A percentile compares a stretch with the other conserved stretches of the same genome.
Evolutionary conservation across 2,113 vertebrate genomes (phyloP).

Genomic region (Lichenostomus cassidix): DNA sequence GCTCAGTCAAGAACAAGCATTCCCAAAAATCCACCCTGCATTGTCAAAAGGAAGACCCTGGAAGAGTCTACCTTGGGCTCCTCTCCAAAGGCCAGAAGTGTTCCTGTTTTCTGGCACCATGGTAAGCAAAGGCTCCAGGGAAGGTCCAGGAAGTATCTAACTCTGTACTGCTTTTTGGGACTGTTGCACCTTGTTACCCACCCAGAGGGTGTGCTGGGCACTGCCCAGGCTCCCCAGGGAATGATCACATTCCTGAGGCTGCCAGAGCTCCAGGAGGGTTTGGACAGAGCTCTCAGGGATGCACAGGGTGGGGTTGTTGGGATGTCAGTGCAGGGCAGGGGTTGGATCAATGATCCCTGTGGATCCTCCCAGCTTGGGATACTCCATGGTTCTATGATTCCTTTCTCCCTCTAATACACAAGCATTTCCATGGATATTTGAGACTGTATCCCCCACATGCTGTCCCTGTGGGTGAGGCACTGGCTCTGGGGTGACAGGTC

Average conservation of each 20-base stretch:
- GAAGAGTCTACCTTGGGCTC: accelerated
- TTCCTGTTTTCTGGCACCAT: accelerated
- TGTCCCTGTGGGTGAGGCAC: neutral
- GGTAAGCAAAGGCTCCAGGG: neutral
- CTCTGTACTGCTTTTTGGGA: accelerated
- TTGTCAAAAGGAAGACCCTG: accelerated
- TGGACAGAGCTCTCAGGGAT: neutral
- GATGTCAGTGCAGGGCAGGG: neutral
- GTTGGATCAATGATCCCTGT: neutral
- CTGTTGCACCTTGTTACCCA: accelerated
- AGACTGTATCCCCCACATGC: accelerated
- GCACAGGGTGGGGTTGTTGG: neutral
- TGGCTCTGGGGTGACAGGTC: neutral
- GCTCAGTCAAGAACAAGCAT: neutral
- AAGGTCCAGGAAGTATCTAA: neutral
- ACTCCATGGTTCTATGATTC: accelerated
- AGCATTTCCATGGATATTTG: neutral
- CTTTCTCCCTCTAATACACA: accelerated
- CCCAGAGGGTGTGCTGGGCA: neutral
- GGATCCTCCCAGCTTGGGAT: neutral
- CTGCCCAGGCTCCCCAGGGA: neutral
- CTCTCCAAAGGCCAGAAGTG: neutral
- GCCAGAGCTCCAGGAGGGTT: neutral
- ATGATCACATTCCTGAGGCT: accelerated
- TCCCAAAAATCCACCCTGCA: neutral